Evolutionary conservation across 2,113 vertebrate genomes (phyloP).

Genomic region (Mustelus asterias): DNA sequence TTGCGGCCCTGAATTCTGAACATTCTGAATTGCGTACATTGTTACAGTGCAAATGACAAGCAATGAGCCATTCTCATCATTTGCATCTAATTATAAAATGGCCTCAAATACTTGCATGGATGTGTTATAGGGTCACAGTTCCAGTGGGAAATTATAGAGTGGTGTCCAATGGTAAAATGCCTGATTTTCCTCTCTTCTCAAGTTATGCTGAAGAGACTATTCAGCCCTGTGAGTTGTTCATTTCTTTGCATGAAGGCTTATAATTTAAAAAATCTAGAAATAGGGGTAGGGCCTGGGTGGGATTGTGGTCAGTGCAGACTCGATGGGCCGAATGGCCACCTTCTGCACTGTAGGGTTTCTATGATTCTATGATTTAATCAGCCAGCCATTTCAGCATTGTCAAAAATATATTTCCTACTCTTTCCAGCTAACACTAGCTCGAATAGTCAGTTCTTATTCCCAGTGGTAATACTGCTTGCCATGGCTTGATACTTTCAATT

Average conservation of each 20-base stretch:
- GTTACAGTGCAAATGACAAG: background rate
- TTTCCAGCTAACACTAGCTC: constrained; percentile 7
- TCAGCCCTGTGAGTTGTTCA: background rate
- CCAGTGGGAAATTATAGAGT: background rate
- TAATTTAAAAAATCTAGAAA: no score
- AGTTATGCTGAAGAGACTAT: background rate
- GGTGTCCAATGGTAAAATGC: background rate
- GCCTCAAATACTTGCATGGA: background rate
- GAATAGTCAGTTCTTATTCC: background rate
- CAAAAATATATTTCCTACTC: background rate
- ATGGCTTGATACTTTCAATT: constrained; percentile 24
- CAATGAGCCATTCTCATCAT: background rate
- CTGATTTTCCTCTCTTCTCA: background rate
- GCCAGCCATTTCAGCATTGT: background rate
- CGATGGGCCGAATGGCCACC: no score
- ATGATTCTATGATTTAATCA: background rate
- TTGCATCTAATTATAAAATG: background rate
- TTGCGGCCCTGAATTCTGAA: background rate
- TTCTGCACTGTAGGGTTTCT: no score
- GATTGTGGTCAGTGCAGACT: no score
- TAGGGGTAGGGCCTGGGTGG: no score
- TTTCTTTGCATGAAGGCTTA: background rate
- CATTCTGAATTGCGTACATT: background rate
- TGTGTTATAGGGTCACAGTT: background rate
- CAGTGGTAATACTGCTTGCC: background rate